Conservation (phyloP, 2,797 vertebrate species). For the Notoglanidium macrostoma region DNA sequence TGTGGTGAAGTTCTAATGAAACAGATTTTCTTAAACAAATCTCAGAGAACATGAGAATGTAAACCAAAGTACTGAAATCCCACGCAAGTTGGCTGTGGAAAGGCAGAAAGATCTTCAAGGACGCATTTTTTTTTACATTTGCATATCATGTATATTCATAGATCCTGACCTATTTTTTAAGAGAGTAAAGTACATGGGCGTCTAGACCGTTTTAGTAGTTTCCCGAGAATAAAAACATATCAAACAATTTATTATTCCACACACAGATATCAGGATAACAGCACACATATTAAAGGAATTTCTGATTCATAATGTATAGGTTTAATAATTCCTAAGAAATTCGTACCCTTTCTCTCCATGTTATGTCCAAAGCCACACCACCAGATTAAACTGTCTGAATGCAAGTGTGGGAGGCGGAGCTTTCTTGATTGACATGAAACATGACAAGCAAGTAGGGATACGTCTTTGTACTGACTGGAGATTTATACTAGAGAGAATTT, state of each 20-base stretch:
- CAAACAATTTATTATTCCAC: background rate
- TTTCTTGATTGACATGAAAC: background rate
- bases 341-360: background rate
- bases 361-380: background rate
- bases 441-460: background rate
- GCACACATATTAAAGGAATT: background rate
- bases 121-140: background rate
- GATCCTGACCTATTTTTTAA: background rate
- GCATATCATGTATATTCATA: constrained; percentile 22
- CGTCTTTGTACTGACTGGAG: background rate
- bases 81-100: background rate
- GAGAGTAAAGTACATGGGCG: background rate
- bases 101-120: background rate
- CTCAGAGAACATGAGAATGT: background rate
- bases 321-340: background rate
- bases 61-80: background rate
- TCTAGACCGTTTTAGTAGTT: background rate
- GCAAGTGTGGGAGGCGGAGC: background rate
- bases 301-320: background rate
- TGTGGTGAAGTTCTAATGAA: background rate
- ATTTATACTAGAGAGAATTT: background rate
- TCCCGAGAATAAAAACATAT: background rate
- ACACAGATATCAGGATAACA: background rate
- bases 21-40: background rate
- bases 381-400: background rate